Percentiles rank a stretch among this genome's conserved stretches.
Evolutionary conservation across 2,888 invertebrate species (phyloP).

Genomic region (Noctua fimbriata): DNA sequence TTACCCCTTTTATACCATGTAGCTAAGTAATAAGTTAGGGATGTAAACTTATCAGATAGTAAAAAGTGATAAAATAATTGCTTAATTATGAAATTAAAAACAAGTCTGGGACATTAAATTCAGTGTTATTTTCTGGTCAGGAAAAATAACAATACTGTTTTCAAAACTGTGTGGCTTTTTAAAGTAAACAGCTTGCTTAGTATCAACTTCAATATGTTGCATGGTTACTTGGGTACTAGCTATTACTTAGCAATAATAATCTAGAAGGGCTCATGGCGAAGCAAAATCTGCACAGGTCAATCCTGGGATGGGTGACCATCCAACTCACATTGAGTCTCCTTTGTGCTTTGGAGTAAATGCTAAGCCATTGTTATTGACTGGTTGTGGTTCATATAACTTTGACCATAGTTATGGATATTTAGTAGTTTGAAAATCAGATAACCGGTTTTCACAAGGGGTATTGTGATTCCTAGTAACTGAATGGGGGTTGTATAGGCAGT

Average conservation of each 20-base stretch:
- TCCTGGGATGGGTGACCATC: neutral
- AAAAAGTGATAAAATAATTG: conserved; percentile 1
- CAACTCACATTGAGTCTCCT: neutral
- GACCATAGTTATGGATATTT: neutral
- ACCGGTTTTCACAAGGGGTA: neutral
- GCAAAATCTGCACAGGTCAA: neutral
- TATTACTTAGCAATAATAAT: neutral
- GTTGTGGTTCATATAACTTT: neutral
- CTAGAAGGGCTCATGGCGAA: neutral
- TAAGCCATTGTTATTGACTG: neutral
- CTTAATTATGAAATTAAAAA: neutral
- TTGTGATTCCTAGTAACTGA: neutral
- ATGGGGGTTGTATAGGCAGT: no score
- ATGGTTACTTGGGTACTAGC: neutral
- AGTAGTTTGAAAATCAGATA: neutral
- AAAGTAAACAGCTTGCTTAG: neutral
- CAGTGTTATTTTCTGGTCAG: neutral
- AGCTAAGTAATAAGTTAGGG: neutral
- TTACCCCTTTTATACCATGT: neutral
- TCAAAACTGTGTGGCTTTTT: neutral
- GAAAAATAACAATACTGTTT: neutral
- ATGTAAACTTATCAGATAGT: neutral
- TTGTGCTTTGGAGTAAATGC: neutral
- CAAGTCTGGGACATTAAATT: neutral
- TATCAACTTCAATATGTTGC: neutral